Evolutionary conservation across 2,113 vertebrate species (phyloP).

Genomic region (Corapipo altera): DNA sequence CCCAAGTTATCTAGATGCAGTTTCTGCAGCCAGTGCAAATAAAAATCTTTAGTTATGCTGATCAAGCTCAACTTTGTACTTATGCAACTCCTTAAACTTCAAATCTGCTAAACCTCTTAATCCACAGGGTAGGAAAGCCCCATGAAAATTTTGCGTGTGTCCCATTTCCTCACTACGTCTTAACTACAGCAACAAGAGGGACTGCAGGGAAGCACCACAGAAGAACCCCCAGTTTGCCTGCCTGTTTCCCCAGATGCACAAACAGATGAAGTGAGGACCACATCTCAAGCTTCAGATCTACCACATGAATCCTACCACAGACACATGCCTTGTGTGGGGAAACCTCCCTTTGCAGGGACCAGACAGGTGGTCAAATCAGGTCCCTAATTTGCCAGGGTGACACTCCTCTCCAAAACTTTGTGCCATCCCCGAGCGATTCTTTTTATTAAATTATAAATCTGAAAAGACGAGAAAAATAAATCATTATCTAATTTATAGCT

Average conservation of each 20-base stretch:
- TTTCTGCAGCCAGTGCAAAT: slow-evolving; percentile 16
- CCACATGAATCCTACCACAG: background rate
- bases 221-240: background rate
- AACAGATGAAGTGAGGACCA: background rate
- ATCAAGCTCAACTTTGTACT: background rate
- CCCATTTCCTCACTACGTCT: background rate
- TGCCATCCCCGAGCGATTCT: background rate
- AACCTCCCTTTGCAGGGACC: rapidly evolving
- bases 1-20: background rate
- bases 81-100: background rate
- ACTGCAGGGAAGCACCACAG: background rate
- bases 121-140: background rate
- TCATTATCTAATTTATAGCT: slow-evolving; percentile 31
- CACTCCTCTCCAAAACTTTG: background rate
- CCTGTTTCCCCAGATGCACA: background rate
- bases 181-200: rapidly evolving
- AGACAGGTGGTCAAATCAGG: background rate
- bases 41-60: background rate
- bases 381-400: background rate
- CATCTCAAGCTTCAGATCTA: background rate
- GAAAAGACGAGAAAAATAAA: slow-evolving; percentile 31
- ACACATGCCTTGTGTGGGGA: background rate
- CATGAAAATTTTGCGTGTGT: background rate
- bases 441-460: slow-evolving; percentile 37
- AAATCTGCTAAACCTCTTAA: background rate